phyloP scores from a whole-genome alignment of 1,140 invertebrate species.

The Brachionus paranguensis region DNA sequence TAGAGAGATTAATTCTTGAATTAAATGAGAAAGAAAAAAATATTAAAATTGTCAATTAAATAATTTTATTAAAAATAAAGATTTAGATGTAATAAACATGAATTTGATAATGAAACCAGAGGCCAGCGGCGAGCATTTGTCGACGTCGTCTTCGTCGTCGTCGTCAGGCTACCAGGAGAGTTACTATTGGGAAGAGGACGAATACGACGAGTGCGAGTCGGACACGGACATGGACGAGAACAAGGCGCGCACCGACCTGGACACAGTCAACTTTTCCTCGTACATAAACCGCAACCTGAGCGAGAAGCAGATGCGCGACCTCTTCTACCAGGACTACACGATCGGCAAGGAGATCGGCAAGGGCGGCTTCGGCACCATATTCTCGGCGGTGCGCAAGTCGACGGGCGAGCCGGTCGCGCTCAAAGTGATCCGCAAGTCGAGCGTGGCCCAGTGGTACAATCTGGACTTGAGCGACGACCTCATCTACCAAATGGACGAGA shows the following conservation, averaged over 20 bases:
- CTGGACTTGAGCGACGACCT: constrained; percentile 42
- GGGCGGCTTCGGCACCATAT: constrained; percentile 66
- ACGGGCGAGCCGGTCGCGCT: constrained; percentile 62
- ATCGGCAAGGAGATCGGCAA: constrained; percentile 55
- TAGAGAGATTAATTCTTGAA: not conserved
- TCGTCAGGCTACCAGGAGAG: not conserved
- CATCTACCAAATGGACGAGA: constrained; percentile 36
- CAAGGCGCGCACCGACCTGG: not conserved
- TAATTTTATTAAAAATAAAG: not conserved
- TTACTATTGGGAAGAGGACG: not conserved
- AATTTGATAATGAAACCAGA: constrained; percentile 15
- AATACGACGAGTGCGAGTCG: not conserved
- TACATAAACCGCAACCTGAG: not conserved
- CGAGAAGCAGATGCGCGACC: not conserved
- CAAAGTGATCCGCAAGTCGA: constrained; percentile 61
- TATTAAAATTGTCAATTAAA: not conserved
- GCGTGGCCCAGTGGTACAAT: constrained; percentile 60
- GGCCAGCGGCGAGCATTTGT: not conserved
- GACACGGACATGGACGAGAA: not conserved
- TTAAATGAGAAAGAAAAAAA: not conserved
- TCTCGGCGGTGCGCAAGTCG: constrained; percentile 58
- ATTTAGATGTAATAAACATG: not conserved
- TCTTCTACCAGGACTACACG: constrained; percentile 15
- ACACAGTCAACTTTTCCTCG: constrained; percentile 7
- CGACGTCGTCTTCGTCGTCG: not conserved